Percentiles rank a stretch among this genome's conserved stretches.
Conservation (phyloP, 2,888 invertebrate genomes). For the Pachydiplax longipennis region DNA sequence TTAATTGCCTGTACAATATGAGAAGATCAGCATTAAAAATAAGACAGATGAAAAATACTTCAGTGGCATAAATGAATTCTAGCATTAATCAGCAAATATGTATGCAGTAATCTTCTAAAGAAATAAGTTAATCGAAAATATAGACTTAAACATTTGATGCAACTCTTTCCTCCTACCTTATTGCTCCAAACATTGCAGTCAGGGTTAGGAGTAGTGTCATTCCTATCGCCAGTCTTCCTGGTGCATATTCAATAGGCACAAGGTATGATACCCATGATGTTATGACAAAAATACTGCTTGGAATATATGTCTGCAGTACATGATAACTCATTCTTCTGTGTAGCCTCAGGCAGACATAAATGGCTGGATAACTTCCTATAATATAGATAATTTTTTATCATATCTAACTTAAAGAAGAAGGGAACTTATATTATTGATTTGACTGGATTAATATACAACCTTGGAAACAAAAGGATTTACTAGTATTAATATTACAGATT, state of each 20-base stretch:
- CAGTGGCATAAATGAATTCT: not conserved
- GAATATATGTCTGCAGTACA: slow-evolving; percentile 51
- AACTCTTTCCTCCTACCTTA: slow-evolving; percentile 47
- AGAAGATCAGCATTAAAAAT: not conserved
- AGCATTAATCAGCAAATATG: not conserved
- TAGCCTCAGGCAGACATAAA: slow-evolving; percentile 47
- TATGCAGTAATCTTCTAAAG: too few relatives aligned
- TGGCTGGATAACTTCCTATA: slow-evolving; percentile 49
- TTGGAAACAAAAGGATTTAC: not conserved
- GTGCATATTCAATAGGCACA: slow-evolving; percentile 50
- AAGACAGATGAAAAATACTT: not conserved
- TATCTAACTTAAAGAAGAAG: not conserved
- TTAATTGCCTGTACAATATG: not conserved
- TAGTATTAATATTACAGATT: not conserved
- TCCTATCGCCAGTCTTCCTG: slow-evolving; percentile 51
- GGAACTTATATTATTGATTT: too few relatives aligned
- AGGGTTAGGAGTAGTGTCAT: slow-evolving; percentile 52
- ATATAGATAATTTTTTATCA: not conserved
- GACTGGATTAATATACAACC: not conserved
- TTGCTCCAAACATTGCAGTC: slow-evolving; percentile 51
- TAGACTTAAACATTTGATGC: not conserved
- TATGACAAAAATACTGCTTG: slow-evolving; percentile 51
- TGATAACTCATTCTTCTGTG: slow-evolving; percentile 50
- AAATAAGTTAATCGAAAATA: too few relatives aligned
- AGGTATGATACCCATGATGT: slow-evolving; percentile 52